phyloP scores from a whole-genome alignment of 2,113 vertebrate species.

The Ginglymostoma cirratum region DNA sequence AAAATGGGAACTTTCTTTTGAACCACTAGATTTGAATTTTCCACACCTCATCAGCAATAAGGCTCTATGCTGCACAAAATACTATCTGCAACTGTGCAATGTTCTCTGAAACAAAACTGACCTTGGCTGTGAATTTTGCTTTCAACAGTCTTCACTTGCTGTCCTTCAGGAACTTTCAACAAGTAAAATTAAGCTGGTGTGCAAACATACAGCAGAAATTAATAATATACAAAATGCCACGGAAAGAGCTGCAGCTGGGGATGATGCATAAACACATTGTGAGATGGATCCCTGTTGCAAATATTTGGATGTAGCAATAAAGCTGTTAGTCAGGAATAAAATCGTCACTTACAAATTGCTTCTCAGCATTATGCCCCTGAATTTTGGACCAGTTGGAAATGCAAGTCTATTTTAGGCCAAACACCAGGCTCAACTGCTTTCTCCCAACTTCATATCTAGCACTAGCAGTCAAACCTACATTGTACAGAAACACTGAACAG shows the following conservation, averaged over 20 bases:
- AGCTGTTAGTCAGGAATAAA: background rate
- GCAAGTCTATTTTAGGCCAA: no score
- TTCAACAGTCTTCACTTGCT: conserved; percentile 42
- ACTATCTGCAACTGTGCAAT: background rate
- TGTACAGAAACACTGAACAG: background rate
- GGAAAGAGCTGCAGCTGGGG: conserved; percentile 77
- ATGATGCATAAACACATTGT: conserved; percentile 67
- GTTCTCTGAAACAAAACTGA: background rate
- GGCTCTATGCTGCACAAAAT: background rate
- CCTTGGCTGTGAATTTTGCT: background rate
- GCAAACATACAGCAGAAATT: conserved; percentile 91
- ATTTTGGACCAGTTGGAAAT: background rate
- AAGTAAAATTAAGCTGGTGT: conserved; percentile 91
- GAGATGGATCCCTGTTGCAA: background rate
- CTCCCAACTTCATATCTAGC: background rate
- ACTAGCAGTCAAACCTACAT: background rate
- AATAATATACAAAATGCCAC: conserved; percentile 97
- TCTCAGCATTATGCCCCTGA: background rate
- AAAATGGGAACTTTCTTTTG: background rate
- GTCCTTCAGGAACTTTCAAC: conserved; percentile 72
- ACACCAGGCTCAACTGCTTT: background rate
- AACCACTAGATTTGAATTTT: background rate
- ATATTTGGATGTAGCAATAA: background rate
- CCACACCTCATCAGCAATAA: background rate
- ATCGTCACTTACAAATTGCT: background rate